Evolutionary conservation across 2,797 vertebrate genomes (phyloP), one percentile per base, ranked within the genome.

Genomic region (Poeciliopsis gracilis): DNA sequence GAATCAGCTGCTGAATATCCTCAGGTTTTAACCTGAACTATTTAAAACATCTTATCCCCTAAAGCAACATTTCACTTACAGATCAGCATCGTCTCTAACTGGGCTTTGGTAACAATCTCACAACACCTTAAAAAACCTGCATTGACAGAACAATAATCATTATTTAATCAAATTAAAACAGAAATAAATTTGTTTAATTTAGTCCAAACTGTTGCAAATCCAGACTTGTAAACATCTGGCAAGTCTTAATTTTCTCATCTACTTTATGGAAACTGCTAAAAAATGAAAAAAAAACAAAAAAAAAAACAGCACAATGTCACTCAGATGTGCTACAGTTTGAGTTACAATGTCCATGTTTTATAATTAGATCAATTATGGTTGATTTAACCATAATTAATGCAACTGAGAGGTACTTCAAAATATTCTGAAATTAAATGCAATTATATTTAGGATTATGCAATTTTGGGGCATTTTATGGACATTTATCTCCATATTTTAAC

Each of bases 41-140:
- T 72, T 47, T 12, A 66, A 15, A 55, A 25, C 45, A 12, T 45
- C 28, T 36, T 8, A 74, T 59, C 70, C 25, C 33, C 23, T 20
- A 72, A 89, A 84, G 83, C 83, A 86, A 80, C 63, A 81, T 80
- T 87, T 90, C 77, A 86, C 81, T 75, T 28, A 45, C 12, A 78
- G 71, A 36, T 28, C 61, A 46, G 30, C 30, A 69, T 63, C 43
- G 7, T 73, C 43, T 15, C 33, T 18, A 36, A 3, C 30, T 28
- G 41, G 43, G 41, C 23, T 61, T 38, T 38, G 30, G 51, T 30
- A 9, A 47, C 57, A 63, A 43, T 36, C 30, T 67, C 46, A 41
- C 30, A 51, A 25, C 49, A 53, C 49, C 20, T 53, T 53, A 9
- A 47, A 47, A 47, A 53, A 10, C 49, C 23, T 23, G 20, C 8